phyloP scores from a whole-genome alignment of 2,113 vertebrate species.

The Psilopsiagon aurifrons region DNA sequence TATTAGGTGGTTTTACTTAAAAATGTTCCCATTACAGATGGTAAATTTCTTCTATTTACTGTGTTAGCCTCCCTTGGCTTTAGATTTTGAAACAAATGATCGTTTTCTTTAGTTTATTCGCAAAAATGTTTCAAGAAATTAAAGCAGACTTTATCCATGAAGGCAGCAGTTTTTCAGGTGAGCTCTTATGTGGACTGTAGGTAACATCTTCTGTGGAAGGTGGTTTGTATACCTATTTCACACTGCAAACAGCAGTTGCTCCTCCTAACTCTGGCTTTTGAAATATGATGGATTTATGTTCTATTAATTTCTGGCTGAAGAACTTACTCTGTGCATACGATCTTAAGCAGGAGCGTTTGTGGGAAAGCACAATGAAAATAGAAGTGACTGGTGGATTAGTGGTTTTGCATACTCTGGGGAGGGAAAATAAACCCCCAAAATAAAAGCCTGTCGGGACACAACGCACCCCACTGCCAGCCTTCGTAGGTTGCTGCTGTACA shows the following conservation, averaged over 20 bases:
- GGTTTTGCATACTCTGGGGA: background rate
- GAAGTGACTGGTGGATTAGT: background rate
- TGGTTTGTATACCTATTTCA: background rate
- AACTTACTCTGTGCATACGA: background rate
- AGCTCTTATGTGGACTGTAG: background rate
- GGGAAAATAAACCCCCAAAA: background rate
- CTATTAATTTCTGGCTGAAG: background rate
- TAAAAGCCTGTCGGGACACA: background rate
- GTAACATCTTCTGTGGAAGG: background rate
- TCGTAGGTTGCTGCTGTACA: background rate
- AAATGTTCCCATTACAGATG: slow-evolving; percentile 45
- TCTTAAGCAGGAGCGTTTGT: background rate
- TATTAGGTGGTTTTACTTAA: slow-evolving; percentile 69
- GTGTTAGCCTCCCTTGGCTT: slow-evolving; percentile 27
- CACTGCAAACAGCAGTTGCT: background rate
- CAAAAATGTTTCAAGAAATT: background rate
- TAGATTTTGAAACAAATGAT: slow-evolving; percentile 6
- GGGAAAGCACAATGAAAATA: background rate
- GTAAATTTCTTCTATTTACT: slow-evolving; percentile 59
- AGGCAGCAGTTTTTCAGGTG: slow-evolving; percentile 1
- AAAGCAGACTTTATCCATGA: background rate
- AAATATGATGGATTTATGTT: background rate
- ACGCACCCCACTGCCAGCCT: background rate
- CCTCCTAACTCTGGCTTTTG: background rate
- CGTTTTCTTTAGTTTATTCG: slow-evolving; percentile 33